phyloP scores from a whole-genome alignment of 2,113 vertebrate genomes.

The Proteles cristata region DNA sequence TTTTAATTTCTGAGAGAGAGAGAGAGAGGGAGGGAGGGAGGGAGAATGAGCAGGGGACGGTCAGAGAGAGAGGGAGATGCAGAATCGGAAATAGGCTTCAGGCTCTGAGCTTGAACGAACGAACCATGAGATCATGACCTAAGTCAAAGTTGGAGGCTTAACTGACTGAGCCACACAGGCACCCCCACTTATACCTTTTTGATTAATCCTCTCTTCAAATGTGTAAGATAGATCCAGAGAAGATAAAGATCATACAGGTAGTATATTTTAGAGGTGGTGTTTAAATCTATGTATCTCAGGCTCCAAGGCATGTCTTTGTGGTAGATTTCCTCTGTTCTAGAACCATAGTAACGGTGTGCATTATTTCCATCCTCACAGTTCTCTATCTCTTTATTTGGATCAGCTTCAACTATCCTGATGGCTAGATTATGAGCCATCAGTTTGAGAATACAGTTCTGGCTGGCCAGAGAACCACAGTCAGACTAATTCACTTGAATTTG shows the following conservation, averaged over 20 bases:
- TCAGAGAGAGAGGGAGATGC: no score
- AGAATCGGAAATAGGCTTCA: no score
- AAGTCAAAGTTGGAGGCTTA: no score
- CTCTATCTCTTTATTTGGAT: background rate
- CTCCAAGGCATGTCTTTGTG: background rate
- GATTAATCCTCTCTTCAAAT: background rate
- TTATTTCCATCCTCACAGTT: background rate
- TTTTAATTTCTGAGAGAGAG: no score
- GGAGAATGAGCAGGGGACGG: no score
- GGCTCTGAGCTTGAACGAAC: no score
- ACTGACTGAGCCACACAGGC: no score
- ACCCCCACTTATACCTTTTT: background rate
- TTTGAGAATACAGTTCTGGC: background rate
- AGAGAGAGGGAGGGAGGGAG: no score
- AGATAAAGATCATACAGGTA: background rate
- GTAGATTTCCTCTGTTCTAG: background rate
- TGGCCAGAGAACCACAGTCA: background rate
- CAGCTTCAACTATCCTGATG: background rate
- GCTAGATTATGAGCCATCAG: background rate
- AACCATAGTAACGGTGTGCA: fast-evolving
- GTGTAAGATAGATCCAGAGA: background rate
- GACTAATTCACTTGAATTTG: background rate
- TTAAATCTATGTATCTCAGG: background rate
- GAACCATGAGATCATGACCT: no score
- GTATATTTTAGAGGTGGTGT: background rate